A percentile compares a stretch with the other conserved stretches of the same genome.
phyloP scores from a whole-genome alignment of 1,140 invertebrate genomes.

The Aphidius ervi region DNA sequence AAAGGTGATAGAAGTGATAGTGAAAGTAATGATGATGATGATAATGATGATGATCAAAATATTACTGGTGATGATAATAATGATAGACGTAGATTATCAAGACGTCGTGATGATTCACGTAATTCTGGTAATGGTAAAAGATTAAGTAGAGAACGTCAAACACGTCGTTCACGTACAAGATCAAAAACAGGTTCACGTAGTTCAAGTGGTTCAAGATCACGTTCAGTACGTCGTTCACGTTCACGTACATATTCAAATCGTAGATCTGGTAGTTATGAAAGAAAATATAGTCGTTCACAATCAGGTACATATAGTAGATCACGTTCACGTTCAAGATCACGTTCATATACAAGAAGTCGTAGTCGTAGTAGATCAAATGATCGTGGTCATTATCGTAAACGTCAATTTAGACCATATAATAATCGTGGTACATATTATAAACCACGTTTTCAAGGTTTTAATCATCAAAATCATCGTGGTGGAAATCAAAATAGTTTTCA shows the following conservation, averaged over 20 bases:
- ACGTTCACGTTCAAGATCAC: constrained; percentile 58
- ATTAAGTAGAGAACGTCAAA: constrained; percentile 38
- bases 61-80: constrained; percentile 46
- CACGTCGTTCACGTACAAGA: constrained; percentile 54
- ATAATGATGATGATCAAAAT: constrained; percentile 46
- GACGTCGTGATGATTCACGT: constrained; percentile 37
- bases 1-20: constrained; percentile 50
- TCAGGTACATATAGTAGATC: constrained; percentile 50
- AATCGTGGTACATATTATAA: constrained; percentile 73
- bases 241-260: constrained; percentile 51
- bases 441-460: constrained; percentile 63
- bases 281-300: constrained; percentile 54
- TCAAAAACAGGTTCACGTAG: constrained; percentile 54
- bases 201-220: constrained; percentile 50
- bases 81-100: constrained; percentile 31
- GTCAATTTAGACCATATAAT: constrained; percentile 55
- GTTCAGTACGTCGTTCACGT: constrained; percentile 53
- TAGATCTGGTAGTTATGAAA: constrained; percentile 56
- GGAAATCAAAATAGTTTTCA: constrained; percentile 36
- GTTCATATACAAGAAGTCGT: constrained; percentile 56
- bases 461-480: constrained; percentile 47
- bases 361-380: constrained; percentile 62
- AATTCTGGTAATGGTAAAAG: constrained; percentile 23
- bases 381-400: constrained; percentile 51
- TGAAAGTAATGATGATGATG: constrained; percentile 31